These are phyloP conservation scores for Mamestra configurata DNA, from an alignment of 1,140 invertebrate genomes.

Conservation along the genomic window DNA sequence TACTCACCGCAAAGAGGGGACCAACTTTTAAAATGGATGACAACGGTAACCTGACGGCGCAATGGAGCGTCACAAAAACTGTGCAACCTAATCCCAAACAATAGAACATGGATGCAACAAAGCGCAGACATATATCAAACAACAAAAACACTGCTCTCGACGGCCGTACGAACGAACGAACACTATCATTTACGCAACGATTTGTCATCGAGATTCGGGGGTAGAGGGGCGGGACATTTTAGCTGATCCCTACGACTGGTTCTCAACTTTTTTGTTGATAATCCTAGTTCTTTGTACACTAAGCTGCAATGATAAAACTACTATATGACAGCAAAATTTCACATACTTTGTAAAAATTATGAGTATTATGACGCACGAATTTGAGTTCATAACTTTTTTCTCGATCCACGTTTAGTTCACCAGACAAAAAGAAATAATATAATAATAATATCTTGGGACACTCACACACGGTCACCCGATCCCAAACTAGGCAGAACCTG, in stretches of 20 bases:
- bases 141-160: conserved; percentile 82
- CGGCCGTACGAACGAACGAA: conserved; percentile 72
- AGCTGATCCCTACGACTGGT: conserved; percentile 58
- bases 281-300: neutral
- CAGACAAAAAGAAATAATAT: too few relatives aligned
- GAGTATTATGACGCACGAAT: too few relatives aligned
- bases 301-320: neutral
- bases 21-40: conserved; percentile 14
- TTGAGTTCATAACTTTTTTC: too few relatives aligned
- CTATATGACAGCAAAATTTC: neutral
- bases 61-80: conserved; percentile 68
- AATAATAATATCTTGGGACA: too few relatives aligned
- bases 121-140: conserved; percentile 82
- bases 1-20: neutral
- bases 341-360: too few relatives aligned
- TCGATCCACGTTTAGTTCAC: too few relatives aligned
- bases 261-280: conserved; percentile 28
- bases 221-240: conserved; percentile 64
- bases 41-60: conserved; percentile 41
- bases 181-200: conserved; percentile 85
- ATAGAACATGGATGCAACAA: conserved; percentile 66
- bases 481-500: too few relatives aligned
- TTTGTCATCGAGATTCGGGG: conserved; percentile 84
- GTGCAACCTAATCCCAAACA: conserved; percentile 66
- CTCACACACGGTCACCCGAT: too few relatives aligned